Evolutionary conservation across 2,113 vertebrate species (phyloP), one percentile per base, ranked within the genome.

Genomic region (Hemiscyllium ocellatum): DNA sequence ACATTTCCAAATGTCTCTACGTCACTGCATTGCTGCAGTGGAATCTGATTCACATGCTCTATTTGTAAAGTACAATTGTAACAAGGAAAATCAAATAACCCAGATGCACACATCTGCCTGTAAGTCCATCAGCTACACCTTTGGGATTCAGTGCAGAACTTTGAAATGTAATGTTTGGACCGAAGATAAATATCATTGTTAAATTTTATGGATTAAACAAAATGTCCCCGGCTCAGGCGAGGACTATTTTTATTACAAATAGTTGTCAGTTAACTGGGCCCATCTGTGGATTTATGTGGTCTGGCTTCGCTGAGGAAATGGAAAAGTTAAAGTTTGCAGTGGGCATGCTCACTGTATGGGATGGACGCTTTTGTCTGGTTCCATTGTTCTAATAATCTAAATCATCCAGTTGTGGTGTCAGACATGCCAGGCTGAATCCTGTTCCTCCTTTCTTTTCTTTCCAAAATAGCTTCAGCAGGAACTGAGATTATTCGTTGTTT

Each of bases 191-290:
- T 65, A 90, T 33, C 87, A 90, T 19, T 90, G 87, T 61, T 61
- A 90, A 61, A 29, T 56, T 90, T 90, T n/a, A n/a, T 90, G 52
- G 87, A 65, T 65, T 65, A 90, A 90, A 90, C 87, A 90, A 29
- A 90, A 90, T 90, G 52, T 90, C 29, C 52, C 87, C 61, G 26
- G 29, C 52, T 33, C 26, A 90, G 52, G 29, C 7, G 10, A 65
- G 52, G 85, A 52, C 47, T n/a, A 61, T 61, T 90, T 90, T 90
- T 65, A 33, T 90, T 90, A 65, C 15, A 61, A 65, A 61, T 65
- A 90, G 52, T 33, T 90, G 87, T 90, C 50, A 61, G 87, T 90
- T 56, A 22, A 52, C 86, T 15, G 86, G 47, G 22, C 52, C 52
- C 87, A 33, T 65, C 50, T 33, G 52, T 90, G 52, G 52, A 61